phyloP scores from a whole-genome alignment of 2,797 vertebrate species.

The Enteromius mattozi region DNA sequence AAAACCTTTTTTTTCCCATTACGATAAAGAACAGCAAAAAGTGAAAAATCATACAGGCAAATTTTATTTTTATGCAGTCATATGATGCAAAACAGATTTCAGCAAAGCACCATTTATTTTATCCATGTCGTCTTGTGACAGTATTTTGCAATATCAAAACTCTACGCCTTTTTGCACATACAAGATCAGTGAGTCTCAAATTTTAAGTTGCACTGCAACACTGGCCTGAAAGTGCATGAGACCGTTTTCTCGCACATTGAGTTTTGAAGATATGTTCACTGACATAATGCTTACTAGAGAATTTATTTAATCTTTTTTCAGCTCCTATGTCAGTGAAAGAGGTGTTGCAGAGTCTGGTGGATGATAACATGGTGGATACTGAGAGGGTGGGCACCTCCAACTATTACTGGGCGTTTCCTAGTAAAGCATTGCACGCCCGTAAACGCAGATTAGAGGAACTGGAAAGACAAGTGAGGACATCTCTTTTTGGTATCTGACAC shows the following conservation, averaged over 20 bases:
- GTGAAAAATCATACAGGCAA: neutral
- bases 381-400: conserved; percentile 96
- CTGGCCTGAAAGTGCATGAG: neutral
- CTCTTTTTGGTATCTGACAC: neutral
- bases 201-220: neutral
- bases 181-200: neutral
- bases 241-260: neutral
- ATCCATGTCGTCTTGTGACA: neutral
- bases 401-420: conserved; percentile 98
- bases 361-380: conserved; percentile 95
- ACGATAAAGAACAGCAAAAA: neutral
- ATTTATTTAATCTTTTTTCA: conserved; percentile 60
- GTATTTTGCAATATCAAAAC: neutral
- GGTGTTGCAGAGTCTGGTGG: conserved; percentile 94
- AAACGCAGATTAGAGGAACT: conserved; percentile 86
- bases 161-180: neutral
- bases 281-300: neutral
- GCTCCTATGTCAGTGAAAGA: conserved; percentile 97
- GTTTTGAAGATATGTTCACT: neutral
- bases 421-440: conserved; percentile 89
- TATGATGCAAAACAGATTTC: neutral
- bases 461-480: conserved; percentile 84
- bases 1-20: neutral
- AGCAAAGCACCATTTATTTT: neutral
- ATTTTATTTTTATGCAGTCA: neutral